Evolutionary conservation across 2,888 invertebrate genomes (phyloP).

Genomic region (Napeogenes inachia): DNA sequence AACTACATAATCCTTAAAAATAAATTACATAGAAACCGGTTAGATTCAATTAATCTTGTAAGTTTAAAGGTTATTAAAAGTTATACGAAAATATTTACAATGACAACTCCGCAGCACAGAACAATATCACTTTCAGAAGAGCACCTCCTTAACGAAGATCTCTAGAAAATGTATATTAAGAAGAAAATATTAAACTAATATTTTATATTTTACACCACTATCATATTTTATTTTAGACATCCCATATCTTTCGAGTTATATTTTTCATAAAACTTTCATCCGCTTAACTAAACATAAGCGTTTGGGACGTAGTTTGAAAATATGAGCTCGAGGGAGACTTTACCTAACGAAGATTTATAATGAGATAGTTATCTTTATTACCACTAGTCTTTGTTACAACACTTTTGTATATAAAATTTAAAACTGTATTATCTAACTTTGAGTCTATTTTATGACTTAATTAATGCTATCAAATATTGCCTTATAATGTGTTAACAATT

Average conservation of each 20-base stretch:
- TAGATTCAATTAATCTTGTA: too few species aligned
- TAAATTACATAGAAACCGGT: too few species aligned
- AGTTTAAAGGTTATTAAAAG: too few species aligned
- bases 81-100: too few species aligned
- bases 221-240: slow-evolving; percentile 21
- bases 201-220: slow-evolving; percentile 16
- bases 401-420: slow-evolving; percentile 9
- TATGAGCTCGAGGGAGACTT: slow-evolving; percentile 59
- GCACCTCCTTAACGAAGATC: too few species aligned
- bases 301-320: slow-evolving; percentile 58
- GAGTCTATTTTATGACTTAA: neutral
- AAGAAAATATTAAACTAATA: too few species aligned
- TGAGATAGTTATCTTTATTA: slow-evolving; percentile 47
- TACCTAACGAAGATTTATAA: slow-evolving; percentile 68
- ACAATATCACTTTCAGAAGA: too few species aligned
- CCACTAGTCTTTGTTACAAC: slow-evolving; percentile 2
- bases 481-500: too few species aligned
- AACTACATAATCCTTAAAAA: too few species aligned
- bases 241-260: slow-evolving; percentile 49
- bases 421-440: slow-evolving; percentile 5
- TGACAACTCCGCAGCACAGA: too few species aligned
- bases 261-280: slow-evolving; percentile 59
- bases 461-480: neutral
- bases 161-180: too few species aligned
- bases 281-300: slow-evolving; percentile 63